Conservation (phyloP, 2,113 vertebrate genomes). For the Lethenteron camtschaticum region DNA sequence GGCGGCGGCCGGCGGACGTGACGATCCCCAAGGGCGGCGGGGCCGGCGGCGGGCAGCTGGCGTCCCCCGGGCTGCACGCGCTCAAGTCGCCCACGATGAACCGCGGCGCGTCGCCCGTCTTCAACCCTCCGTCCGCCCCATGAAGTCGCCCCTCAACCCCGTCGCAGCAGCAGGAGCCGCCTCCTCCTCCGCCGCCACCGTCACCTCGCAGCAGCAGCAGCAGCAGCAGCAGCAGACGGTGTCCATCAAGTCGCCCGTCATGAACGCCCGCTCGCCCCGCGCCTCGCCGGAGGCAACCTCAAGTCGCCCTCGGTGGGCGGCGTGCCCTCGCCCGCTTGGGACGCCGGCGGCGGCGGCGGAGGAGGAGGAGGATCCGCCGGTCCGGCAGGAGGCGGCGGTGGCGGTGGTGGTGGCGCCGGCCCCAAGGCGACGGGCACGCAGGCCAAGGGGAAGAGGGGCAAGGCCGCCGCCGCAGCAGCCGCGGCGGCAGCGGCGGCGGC, state of each 20-base stretch:
- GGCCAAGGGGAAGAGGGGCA: no score
- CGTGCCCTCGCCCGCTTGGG: no score
- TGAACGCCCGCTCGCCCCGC: background rate
- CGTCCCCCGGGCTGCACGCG: slow-evolving; percentile 84
- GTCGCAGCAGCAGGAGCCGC: slow-evolving; percentile 50
- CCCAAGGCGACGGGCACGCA: no score
- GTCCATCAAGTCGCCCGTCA: slow-evolving; percentile 56
- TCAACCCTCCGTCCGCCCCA: slow-evolving; percentile 85
- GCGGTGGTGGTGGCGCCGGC: no score
- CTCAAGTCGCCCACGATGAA: slow-evolving; percentile 84
- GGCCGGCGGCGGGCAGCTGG: slow-evolving; percentile 37
- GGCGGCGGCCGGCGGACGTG: slow-evolving; percentile 72
- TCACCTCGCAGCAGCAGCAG: slow-evolving; percentile 27
- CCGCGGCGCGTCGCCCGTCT: slow-evolving; percentile 92
- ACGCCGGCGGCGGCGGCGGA: no score
- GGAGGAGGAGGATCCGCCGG: no score
- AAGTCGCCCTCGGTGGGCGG: no score
- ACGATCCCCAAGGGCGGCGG: slow-evolving; percentile 26
- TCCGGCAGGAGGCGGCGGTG: no score
- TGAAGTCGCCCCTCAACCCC: slow-evolving; percentile 92
- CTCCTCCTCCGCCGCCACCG: slow-evolving; percentile 27
- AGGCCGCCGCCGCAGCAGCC: no score
- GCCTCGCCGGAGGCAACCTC: background rate
- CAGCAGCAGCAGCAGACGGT: slow-evolving; percentile 35
- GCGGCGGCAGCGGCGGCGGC: no score